Base-by-base conservation (phyloP, 2,113 vertebrate species). In the Romanogobio albipinnatus region DNA sequence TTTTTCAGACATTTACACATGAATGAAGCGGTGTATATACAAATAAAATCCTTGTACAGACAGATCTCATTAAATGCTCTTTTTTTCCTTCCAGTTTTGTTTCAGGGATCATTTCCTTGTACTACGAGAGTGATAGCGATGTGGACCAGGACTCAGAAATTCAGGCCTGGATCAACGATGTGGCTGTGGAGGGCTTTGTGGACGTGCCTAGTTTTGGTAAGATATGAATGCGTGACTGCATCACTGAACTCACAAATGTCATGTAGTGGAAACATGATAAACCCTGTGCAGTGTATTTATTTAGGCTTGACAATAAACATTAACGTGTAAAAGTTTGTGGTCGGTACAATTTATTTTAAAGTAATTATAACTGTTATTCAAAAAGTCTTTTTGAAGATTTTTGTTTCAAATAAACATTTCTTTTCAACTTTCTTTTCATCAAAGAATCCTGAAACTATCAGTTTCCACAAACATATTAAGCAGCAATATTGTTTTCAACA, bases 111-210 rank as follows among this genome's bases (percentile, higher is more conserved):
- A 73, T 94, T 5, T 58, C 3, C 14, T 61, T 94, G 83, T 94
- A 89, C 84, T 94, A 93, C 68, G 47, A 26, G 1, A 88, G 90
- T 0, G 90, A 95, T 61, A 26, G 9, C 0, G 90, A 92, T 1
- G 87, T 93, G 11, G 59, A 84, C 8, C n/a, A 89, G 51, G 93
- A 94, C 77, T 33, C 10, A 0, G 93, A 96, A 88, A 91, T 95
- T n/a, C 94, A 95, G 84, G 91, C 90, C 5, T 95, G 93, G 93
- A 89, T 94, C 82, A 73, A n/a, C 64, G 93, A 94, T 9, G 71
- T 93, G 11, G 19, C 89, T 22, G 33, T 85, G n/a, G 90, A 95
- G 33, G 93, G 93, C 53, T 94, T 95, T 81, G 80, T 76, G 1
- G 91, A 93, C 3, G 71, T 93, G 17, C 92, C 93, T 14, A 36